Conservation (phyloP, 2,888 invertebrate species). For the Euzetes globulus region DNA sequence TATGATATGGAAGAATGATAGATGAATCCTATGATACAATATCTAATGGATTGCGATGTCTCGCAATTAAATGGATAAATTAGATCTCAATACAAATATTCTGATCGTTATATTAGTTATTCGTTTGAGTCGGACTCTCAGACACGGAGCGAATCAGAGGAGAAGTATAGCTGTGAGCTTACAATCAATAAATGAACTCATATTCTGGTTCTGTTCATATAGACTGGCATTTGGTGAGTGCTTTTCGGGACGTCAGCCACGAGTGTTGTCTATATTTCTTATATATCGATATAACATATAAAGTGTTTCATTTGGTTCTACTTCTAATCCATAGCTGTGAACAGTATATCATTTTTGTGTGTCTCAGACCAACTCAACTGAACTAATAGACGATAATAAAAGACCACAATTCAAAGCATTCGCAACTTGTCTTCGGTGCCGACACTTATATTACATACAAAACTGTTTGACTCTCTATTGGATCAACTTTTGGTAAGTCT, state of each 20-base stretch:
- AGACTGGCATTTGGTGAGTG: constrained; percentile 1
- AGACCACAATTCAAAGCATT: neutral
- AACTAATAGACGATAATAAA: constrained; percentile 6
- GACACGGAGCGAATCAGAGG: neutral
- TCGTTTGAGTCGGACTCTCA: neutral
- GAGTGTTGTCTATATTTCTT: neutral
- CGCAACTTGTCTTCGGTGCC: neutral
- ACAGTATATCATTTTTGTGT: neutral
- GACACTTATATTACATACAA: neutral
- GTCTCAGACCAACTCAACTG: constrained; percentile 1
- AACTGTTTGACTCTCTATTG: neutral
- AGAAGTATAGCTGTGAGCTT: neutral
- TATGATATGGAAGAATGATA: no score
- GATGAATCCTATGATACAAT: no score
- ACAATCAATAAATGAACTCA: constrained; percentile 3
- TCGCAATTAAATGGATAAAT: no score
- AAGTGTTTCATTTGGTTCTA: neutral
- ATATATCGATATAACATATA: neutral
- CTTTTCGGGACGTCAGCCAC: neutral
- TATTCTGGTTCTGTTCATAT: neutral
- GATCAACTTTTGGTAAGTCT: neutral
- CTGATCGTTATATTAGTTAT: neutral
- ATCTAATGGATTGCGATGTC: no score
- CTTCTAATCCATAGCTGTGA: neutral
- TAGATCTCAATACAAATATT: neutral